Evolutionary conservation across 1,140 invertebrate species (phyloP).

Genomic region (Littorina saxatilis): DNA sequence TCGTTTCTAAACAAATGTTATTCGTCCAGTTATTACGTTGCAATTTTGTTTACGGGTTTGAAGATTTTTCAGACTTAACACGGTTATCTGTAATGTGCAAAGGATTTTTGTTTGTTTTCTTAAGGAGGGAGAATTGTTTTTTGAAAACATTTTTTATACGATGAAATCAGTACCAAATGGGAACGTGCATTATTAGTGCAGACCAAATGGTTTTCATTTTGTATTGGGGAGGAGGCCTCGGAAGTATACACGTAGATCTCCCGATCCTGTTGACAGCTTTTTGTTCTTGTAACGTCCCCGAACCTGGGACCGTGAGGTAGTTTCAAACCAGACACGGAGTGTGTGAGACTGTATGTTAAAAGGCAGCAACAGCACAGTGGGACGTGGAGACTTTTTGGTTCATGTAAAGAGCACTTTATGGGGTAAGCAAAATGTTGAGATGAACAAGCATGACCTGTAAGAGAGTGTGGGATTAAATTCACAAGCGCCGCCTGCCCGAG

Average conservation of each 20-base stretch:
- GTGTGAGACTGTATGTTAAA: slow-evolving; percentile 1
- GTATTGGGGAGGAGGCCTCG: not conserved
- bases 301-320: not conserved
- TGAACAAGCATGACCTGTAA: too few species aligned
- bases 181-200: slow-evolving; percentile 36
- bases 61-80: not conserved
- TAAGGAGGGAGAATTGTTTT: not conserved
- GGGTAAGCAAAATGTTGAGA: too few species aligned
- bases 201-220: slow-evolving; percentile 21
- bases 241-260: not conserved
- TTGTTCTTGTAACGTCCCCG: not conserved
- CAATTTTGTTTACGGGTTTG: slow-evolving; percentile 32
- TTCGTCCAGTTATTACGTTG: slow-evolving; percentile 12
- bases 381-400: not conserved
- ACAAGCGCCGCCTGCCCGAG: too few species aligned
- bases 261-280: not conserved
- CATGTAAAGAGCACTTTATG: too few species aligned
- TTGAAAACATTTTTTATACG: not conserved
- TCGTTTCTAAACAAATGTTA: not conserved
- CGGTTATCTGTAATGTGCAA: slow-evolving; percentile 3
- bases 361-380: slow-evolving; percentile 17
- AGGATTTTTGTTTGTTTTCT: not conserved
- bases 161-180: slow-evolving; percentile 27
- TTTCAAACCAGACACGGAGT: not conserved
- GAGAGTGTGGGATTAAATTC: too few species aligned